Base-by-base conservation (phyloP, 2,888 invertebrate species). In the Cataglyphis cursor region DNA sequence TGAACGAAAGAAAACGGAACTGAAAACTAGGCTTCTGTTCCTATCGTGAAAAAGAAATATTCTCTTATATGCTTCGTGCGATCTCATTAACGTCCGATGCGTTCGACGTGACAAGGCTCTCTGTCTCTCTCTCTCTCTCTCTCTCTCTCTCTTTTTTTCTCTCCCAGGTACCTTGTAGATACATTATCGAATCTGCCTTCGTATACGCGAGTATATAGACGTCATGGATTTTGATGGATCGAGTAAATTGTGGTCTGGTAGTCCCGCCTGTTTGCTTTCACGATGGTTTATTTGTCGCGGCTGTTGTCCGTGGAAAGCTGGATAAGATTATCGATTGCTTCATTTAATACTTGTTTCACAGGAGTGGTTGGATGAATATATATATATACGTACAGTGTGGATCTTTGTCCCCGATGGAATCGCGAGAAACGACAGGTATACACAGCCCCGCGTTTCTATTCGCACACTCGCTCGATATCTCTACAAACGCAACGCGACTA, bases 171-270 rank as follows among this genome's bases (percentile, higher is more conserved):
- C 10, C 68, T 57, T 9, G 72, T 59, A 54, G 78, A 72, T 59
- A 59, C 35, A 59, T 80, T 72, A 80, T 80, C 59, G 59, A 21
- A 72, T 72, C 61, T 80, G 78, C 73, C 73, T 72, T 59, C 57
- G 78, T 72, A 51, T n/a, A 59, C 54, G 44, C 73, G 78, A 72
- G 24, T 72, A 80, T 72, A 80, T 72, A 80, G 73, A 80, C 18
- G 78, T 80, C 78, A 80, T 48, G 78, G 73, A 48, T 80, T 80
- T 80, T 80, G 78, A 80, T 80, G 78, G 78, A 80, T 80, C 78
- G 78, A 59, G 44, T 80, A 80, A 80, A 80, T 80, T 80, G 73
- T 80, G 73, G 59, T 44, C 72, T 72, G 78, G 78, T 80, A 72
- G 78, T 59, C 73, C 24, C 70, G 66, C 31, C 31, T 80, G 78